Conservation (phyloP, 1,140 invertebrate genomes). For the Acyrthosiphon pisum region DNA sequence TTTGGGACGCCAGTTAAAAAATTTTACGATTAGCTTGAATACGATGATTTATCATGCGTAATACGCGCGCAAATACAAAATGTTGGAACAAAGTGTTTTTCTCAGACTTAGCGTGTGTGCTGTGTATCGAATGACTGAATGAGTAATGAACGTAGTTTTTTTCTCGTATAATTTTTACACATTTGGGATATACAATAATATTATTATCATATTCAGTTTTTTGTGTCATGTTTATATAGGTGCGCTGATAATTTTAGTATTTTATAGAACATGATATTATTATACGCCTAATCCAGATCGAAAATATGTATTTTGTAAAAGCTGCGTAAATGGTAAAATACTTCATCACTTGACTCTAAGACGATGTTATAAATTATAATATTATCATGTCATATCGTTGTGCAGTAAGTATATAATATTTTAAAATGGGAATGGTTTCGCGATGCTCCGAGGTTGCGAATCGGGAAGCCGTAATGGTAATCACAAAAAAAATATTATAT, state of each 20-base stretch:
- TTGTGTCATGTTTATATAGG: not conserved
- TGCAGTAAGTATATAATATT: not conserved
- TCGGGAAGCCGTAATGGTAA: not conserved
- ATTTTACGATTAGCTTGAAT: constrained; percentile 4
- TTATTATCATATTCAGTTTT: not conserved
- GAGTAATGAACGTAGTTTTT: not conserved
- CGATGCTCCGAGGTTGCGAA: not conserved
- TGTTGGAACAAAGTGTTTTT: constrained; percentile 12
- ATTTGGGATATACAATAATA: not conserved
- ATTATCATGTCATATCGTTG: not conserved
- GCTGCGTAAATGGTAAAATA: not conserved
- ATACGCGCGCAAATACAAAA: not conserved
- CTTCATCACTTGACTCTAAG: no score
- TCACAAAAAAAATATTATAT: not conserved
- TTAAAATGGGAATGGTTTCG: not conserved
- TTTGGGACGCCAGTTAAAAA: not conserved
- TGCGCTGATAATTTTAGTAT: not conserved
- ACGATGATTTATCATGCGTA: not conserved
- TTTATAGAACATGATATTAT: no score
- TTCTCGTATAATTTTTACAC: no score
- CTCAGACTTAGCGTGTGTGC: not conserved
- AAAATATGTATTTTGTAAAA: no score
- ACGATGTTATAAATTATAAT: not conserved
- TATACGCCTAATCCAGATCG: no score
- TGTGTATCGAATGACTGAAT: not conserved